Evolutionary conservation across 2,797 vertebrate genomes (phyloP), one percentile per base, ranked within the genome.

Genomic region (Perodicticus potto): DNA sequence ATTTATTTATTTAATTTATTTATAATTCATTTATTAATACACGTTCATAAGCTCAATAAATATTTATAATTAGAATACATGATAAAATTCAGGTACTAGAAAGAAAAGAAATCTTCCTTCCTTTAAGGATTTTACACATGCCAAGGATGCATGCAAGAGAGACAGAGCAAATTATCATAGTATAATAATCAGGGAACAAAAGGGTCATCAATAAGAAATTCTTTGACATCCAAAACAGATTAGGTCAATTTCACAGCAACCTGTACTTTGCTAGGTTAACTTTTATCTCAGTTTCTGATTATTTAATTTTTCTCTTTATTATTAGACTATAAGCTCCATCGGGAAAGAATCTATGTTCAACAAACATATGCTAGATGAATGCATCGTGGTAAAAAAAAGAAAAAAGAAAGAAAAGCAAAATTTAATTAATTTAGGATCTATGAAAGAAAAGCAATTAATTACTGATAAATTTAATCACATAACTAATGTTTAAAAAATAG

Each of bases 391-490:
- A 85, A 82, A 81, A 87, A 76, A 49, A 25, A 77, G 93, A 89
- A 87, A 89, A 19, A 84, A 77, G 57, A 94, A 84, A 45, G 16
- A 84, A 95, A 89, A 85, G 43, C 22, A 95, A 91, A 73, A 92
- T 45, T 89, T 10, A 74, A 27, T 85, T 82, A 78, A 91, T 73
- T 88, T 77, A 40, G 40, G 29, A 43, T 27, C 17, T 83, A 55
- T 55, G 14, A 87, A 96, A 91, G 74, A 67, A 94, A 84, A 91
- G 25, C 40, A 77, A 37, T 45, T 81, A 59, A 67, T 4, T 82
- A 65, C 5, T 87, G 55, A 14, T 81, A 78, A 87, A 43, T 25
- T 83, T 55, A 63, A 87, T 43, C 14, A 90, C 84, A 34, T 76
- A 77, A 40, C 9, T 67, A 1, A 65, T 53, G 49, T 57, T 74